Evolutionary conservation across 1,140 invertebrate species (phyloP), one percentile per base, ranked within the genome.

Genomic region (Drosophila funebris): DNA sequence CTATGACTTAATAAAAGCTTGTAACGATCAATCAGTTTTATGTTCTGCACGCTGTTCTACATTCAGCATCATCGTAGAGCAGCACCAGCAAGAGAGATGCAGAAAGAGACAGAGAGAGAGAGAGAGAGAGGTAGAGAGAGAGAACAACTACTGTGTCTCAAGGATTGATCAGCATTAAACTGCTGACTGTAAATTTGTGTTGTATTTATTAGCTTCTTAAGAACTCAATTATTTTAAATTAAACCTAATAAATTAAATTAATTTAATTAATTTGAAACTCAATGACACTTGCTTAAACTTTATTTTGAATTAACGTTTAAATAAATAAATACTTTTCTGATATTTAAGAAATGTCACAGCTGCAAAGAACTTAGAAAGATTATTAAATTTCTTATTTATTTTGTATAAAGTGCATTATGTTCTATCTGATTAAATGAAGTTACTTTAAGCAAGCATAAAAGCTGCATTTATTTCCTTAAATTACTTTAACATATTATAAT

Each of bases 1-100:
- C 53, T 75, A 75, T 75, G 68, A 75, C 73, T 75, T 75, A 75
- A 75, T 75, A 75, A 66, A 75, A 75, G 54, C 68, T 70, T 73
- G 64, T 69, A 62, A 43, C 71, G 71, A 73, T 73, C 71, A 69
- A 73, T 75, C 72, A 75, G 67, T 60, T 71, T 75, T 58, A 53
- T 75, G 67, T 70, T 69, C 29, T 44, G 52, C 16, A 52, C 41
- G 43, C 63, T 69, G 66, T 74, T 69, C 72, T 74, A 74, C 66
- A 74, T 62, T 70, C 66, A 41, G 33, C 16, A 7, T 27, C 48
- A 6, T 44, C 2, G 14, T n/a, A n/a, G n/a, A n/a, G n/a, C n/a
- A n/a, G n/a, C n/a, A n/a, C n/a, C n/a, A n/a, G n/a, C n/a, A n/a
- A n/a, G n/a, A n/a, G n/a, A n/a, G n/a, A n/a, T n/a, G n/a, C n/a